Conservation (phyloP, 2,888 invertebrate species). For the Pandemis heparana region DNA sequence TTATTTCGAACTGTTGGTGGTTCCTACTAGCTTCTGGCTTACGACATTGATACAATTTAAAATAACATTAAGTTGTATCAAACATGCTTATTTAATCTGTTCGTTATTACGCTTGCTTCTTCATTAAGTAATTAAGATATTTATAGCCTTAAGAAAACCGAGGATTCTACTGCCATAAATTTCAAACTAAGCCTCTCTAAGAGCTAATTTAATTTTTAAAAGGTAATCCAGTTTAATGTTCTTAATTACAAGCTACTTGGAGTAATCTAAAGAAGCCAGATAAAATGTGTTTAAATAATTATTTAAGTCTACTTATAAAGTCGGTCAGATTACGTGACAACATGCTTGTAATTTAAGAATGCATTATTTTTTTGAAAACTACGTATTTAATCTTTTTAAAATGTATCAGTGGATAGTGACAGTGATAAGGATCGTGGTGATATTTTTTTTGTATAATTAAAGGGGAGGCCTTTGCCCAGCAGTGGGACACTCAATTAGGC, state of each 20-base stretch:
- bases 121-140: constrained; percentile 5
- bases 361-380: neutral
- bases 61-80: too few relatives aligned
- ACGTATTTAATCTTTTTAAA: too few relatives aligned
- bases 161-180: neutral
- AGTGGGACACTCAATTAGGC: too few relatives aligned
- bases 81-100: too few relatives aligned
- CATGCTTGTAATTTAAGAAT: constrained; percentile 10
- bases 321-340: constrained; percentile 28
- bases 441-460: too few relatives aligned
- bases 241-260: constrained; percentile 32
- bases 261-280: constrained; percentile 32
- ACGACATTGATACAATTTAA: too few relatives aligned
- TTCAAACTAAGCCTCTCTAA: constrained; percentile 3
- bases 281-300: constrained; percentile 34
- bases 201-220: constrained; percentile 16
- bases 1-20: too few relatives aligned
- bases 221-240: constrained; percentile 22
- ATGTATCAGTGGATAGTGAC: too few relatives aligned
- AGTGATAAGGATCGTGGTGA: too few relatives aligned
- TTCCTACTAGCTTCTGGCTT: too few relatives aligned
- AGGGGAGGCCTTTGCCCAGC: too few relatives aligned
- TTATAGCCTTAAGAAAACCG: constrained; percentile 1
- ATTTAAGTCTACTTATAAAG: constrained; percentile 33
- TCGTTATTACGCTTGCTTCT: too few relatives aligned